phyloP scores from a whole-genome alignment of 2,113 vertebrate species.

The Mirounga angustirostris region DNA sequence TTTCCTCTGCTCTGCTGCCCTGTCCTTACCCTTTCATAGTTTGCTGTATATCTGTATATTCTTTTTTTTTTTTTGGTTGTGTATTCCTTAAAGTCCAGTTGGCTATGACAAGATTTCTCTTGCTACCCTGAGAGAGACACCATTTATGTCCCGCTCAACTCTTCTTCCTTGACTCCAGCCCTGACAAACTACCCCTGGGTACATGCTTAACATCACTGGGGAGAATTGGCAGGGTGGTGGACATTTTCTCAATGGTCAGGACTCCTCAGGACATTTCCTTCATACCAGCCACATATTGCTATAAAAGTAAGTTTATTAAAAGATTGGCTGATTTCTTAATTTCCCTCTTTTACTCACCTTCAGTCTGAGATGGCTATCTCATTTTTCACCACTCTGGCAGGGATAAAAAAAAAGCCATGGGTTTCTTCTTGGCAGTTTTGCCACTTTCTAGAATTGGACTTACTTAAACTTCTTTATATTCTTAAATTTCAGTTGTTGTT shows the following conservation, averaged over 20 bases:
- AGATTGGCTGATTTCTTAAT: neutral
- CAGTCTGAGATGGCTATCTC: neutral
- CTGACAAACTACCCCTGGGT: neutral
- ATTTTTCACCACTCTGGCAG: neutral
- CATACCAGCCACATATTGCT: neutral
- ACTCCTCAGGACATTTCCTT: neutral
- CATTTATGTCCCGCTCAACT: neutral
- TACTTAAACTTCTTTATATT: neutral
- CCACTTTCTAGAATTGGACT: neutral
- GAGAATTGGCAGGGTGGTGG: neutral
- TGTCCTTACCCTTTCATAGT: neutral
- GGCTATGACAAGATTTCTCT: neutral
- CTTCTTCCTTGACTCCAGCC: neutral
- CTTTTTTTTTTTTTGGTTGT: neutral
- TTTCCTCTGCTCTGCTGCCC: neutral
- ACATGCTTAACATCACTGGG: neutral
- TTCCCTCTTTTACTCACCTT: neutral
- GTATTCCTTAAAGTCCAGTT: neutral
- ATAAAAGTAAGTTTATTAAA: neutral
- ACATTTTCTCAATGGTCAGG: neutral
- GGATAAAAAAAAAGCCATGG: neutral
- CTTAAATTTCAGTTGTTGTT: neutral
- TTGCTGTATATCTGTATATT: neutral
- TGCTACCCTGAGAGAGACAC: neutral
- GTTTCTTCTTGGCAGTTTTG: neutral